Conservation (phyloP, 2,113 vertebrate genomes). For the Siniperca chuatsi region DNA sequence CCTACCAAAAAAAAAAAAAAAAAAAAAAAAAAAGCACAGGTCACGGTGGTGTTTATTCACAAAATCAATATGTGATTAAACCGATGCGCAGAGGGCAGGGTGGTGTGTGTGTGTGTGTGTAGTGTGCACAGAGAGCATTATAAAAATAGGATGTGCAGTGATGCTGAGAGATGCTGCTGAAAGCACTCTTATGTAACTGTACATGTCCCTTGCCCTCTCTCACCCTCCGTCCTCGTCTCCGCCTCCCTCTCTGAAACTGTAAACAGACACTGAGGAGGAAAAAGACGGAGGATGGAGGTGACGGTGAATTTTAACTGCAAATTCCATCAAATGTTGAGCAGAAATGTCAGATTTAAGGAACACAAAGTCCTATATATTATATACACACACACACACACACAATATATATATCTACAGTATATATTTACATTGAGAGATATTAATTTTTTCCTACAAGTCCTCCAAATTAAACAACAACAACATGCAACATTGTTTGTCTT, state of each 20-base stretch:
- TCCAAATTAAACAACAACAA: no score
- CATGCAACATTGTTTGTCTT: no score
- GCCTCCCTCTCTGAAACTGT: no score
- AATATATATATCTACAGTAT: no score
- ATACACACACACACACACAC: no score
- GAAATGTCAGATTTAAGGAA: background rate
- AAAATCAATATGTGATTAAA: constrained; percentile 45
- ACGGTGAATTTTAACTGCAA: background rate
- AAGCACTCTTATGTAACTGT: constrained; percentile 28
- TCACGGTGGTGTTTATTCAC: background rate
- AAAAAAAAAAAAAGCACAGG: no score
- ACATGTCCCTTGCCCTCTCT: constrained; percentile 2
- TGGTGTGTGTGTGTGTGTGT: constrained; percentile 5
- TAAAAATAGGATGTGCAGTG: constrained; percentile 28
- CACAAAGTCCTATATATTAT: no score
- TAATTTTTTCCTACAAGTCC: no score
- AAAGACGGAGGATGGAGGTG: background rate
- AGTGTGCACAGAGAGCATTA: background rate
- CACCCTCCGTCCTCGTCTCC: background rate
- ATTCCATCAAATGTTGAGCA: background rate
- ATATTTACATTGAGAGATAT: no score
- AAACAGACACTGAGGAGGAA: background rate
- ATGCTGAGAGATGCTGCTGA: constrained; percentile 28
- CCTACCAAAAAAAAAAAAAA: no score
- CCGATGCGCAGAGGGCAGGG: background rate